Evolutionary conservation across 37 sponge, comb jelly and placozoan genomes (phyloP), one percentile per base, ranked within the genome.

Genomic region (Halisarca cf. caerulea): DNA sequence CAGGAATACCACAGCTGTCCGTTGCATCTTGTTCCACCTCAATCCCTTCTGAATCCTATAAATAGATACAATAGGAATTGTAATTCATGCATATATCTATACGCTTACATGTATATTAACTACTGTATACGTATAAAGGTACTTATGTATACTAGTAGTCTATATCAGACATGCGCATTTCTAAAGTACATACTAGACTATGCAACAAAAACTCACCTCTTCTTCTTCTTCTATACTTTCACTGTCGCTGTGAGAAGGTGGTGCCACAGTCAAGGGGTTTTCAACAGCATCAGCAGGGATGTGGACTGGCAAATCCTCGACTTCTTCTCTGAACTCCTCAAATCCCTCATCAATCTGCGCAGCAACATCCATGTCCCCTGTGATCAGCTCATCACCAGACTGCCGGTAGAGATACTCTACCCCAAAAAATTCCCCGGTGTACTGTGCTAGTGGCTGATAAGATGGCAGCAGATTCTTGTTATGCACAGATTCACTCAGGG

Each of bases 371-470:
- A 20, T 17, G 17, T 17, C 17, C 11, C 8, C 27, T n/a, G 28
- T 64, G 28, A 15, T 25, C 8, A 64, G 27, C 23, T 64, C 25
- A 24, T 24, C 25, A 18, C 82, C 88, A 33, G 60, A 42, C 44
- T 87, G 14, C 14, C 14, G 4, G 68, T 75, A 82, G 28, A 82
- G 45, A 38, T 88, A 88, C 40, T 80, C 37, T 2, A 88, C 83
- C 27, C 88, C 88, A 79, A 88, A 74, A 0, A 61, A 58, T 39
- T 88, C 83, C 21, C 83, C 83, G 8, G 72, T 81, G 80, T 83
- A 83, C 64, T 55, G 17, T 23, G 55, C 38, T 40, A 79, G 88
- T 77, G 88, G 83, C 18, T 24, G 61, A 35, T 68, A 35, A 44
- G 23, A 1, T 51, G 78, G 84, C 2, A 82, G 54, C 24, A 81